These are phyloP conservation scores for Epinotia brunnichana DNA, from an alignment of 2,888 invertebrate genomes.

Conservation along the genomic window DNA sequence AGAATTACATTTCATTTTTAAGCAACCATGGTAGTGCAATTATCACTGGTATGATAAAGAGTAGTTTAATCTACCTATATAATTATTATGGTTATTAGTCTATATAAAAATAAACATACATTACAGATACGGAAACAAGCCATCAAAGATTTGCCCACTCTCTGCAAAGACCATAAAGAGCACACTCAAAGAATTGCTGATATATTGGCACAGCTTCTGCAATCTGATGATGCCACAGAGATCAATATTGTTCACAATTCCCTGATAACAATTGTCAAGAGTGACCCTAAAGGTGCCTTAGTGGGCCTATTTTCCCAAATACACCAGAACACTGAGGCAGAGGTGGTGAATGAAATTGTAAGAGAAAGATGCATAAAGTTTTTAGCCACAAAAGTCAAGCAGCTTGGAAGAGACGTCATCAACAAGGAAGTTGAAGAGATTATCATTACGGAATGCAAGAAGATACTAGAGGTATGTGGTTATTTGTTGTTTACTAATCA, in stretches of 20 bases:
- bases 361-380: conserved; percentile 95
- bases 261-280: conserved; percentile 89
- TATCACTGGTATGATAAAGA: too few relatives aligned
- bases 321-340: conserved; percentile 76
- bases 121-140: conserved; percentile 96
- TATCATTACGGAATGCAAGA: conserved; percentile 92
- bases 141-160: conserved; percentile 93
- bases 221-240: conserved; percentile 93
- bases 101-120: too few relatives aligned
- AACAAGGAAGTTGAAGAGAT: conserved; percentile 94
- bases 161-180: conserved; percentile 93
- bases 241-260: conserved; percentile 93
- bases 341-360: conserved; percentile 86
- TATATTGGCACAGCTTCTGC: conserved; percentile 94
- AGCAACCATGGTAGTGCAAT: too few relatives aligned
- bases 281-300: conserved; percentile 86
- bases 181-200: conserved; percentile 94
- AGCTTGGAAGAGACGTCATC: conserved; percentile 89
- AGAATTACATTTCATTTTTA: too few relatives aligned
- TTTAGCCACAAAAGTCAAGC: conserved; percentile 91
- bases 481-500: neutral
- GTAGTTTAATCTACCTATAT: too few relatives aligned
- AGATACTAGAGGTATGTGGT: conserved; percentile 88
- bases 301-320: conserved; percentile 84
- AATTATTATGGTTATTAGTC: neutral